Conservation (phyloP, 2,888 invertebrate species). For the Chromoteleia sp. region DNA sequence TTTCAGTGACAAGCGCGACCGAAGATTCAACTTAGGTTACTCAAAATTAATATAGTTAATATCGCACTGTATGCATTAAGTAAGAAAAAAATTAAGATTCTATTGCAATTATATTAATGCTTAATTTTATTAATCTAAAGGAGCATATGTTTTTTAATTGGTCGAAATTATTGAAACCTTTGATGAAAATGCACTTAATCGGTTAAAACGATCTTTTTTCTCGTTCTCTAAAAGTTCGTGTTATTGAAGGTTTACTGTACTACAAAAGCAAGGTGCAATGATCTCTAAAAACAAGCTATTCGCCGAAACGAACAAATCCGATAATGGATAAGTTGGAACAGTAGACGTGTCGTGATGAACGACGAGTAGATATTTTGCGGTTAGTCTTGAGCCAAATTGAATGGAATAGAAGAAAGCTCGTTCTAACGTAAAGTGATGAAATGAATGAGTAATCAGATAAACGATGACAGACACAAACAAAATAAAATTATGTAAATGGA, state of each 20-base stretch:
- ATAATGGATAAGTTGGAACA: conserved; percentile 65
- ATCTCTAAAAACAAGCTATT: conserved; percentile 44
- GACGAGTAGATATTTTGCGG: conserved; percentile 59
- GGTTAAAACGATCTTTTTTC: background rate
- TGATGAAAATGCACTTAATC: too few relatives aligned
- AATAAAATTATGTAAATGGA: background rate
- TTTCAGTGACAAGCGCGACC: too few relatives aligned
- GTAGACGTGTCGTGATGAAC: conserved; percentile 61
- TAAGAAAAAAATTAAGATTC: too few relatives aligned
- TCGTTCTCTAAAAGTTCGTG: background rate
- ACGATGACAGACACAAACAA: background rate
- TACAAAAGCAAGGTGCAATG: conserved; percentile 49
- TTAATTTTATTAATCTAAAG: too few relatives aligned
- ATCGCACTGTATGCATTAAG: too few relatives aligned
- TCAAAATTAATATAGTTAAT: too few relatives aligned
- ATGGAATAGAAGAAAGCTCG: conserved; percentile 30
- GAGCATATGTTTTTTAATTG: too few relatives aligned
- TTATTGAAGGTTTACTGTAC: conserved; percentile 17
- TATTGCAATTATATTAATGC: too few relatives aligned
- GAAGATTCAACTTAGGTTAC: too few relatives aligned
- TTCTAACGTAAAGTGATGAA: conserved; percentile 43
- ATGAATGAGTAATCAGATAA: conserved; percentile 34
- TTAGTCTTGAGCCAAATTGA: conserved; percentile 50
- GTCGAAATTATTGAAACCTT: too few relatives aligned
- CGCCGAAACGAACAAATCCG: conserved; percentile 56